Base-by-base conservation (phyloP, 2,797 vertebrate genomes). In the Clarias fuscus region DNA sequence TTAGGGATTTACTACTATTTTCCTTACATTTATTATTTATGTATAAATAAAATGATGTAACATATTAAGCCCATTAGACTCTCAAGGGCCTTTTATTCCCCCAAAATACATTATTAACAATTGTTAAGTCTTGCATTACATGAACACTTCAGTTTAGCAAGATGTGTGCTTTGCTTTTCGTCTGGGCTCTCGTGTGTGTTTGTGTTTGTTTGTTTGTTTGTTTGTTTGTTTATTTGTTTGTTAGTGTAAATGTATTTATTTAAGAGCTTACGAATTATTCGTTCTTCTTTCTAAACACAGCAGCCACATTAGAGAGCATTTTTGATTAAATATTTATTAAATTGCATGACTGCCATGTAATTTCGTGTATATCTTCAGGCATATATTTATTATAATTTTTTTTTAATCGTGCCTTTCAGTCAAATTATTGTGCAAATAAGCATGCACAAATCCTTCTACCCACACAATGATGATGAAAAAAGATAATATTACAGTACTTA, bases 341-440 rank as follows among this genome's bases (percentile, higher is more conserved):
- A 65, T 82, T 40, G 82, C 82, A 85, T 30, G 40, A 33, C 40
- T 48, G 61, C 56, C 7, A 71, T 43, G 53, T 58, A 48, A 70
- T 17, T 22, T 1, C 70, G 22, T 53, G 75, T 81, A 70, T 70
- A 58, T 88, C 83, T 84, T 88, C 79, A 43, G 48, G 71, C 75
- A 70, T 67, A 62, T 80, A 89, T 88, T 89, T 92, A 91, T 89
- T 84, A 90, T 90, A 91, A 90, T 93, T 92, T 90, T 37, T 33
- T 87, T 86, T 87, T 93, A 92, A 94, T 92, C 89, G 92, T 90
- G 88, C 92, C 92, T 91, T 89, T 88, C 90, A 92, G 90, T 86
- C 90, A 81, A 91, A 90, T 93, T 93, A 91, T 91, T 91, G 92
- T 91, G 90, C 91, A 92, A 88, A 92, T 48, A 22, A 58, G 48